Evolutionary conservation across 2,888 invertebrate species (phyloP).

Genomic region (Nomada ferruginata): DNA sequence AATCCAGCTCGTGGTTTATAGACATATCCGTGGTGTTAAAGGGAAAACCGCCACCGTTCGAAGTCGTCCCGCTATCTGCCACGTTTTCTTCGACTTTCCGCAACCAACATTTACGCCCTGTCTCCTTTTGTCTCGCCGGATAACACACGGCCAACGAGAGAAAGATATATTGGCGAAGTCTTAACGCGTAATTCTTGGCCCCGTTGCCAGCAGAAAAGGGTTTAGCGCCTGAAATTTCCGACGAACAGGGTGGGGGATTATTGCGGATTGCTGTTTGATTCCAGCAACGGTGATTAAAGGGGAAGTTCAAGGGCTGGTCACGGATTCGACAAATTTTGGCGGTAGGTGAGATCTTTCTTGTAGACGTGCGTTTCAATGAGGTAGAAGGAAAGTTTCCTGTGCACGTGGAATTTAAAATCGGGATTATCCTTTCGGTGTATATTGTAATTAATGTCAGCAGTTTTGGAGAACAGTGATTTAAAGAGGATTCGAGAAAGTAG

Average conservation of each 20-base stretch:
- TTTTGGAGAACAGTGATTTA: too few relatives aligned
- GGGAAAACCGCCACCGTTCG: slow-evolving; percentile 38
- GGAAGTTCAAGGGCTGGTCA: too few relatives aligned
- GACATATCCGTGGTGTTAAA: slow-evolving; percentile 43
- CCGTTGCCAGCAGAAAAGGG: neutral
- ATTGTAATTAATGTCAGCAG: too few relatives aligned
- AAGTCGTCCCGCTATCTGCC: neutral
- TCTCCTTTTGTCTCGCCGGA: too few relatives aligned
- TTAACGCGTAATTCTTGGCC: slow-evolving; percentile 14
- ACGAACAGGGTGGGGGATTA: slow-evolving; percentile 13
- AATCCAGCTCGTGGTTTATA: slow-evolving; percentile 66
- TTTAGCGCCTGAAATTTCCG: slow-evolving; percentile 34
- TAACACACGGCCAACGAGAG: neutral
- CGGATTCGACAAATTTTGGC: neutral
- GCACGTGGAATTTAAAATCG: too few relatives aligned
- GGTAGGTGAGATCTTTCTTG: neutral
- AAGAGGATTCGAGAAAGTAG: too few relatives aligned
- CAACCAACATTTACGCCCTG: neutral
- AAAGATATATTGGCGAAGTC: slow-evolving; percentile 25
- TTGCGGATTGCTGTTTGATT: slow-evolving; percentile 15
- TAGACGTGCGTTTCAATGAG: too few relatives aligned
- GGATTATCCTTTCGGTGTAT: too few relatives aligned
- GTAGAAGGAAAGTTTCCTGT: too few relatives aligned
- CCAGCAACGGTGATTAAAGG: slow-evolving; percentile 2
- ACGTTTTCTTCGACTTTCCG: slow-evolving; percentile 29